These are phyloP conservation scores for Temnothorax curvispinosus DNA, from an alignment of 1,140 invertebrate species.

Conservation along the genomic window DNA sequence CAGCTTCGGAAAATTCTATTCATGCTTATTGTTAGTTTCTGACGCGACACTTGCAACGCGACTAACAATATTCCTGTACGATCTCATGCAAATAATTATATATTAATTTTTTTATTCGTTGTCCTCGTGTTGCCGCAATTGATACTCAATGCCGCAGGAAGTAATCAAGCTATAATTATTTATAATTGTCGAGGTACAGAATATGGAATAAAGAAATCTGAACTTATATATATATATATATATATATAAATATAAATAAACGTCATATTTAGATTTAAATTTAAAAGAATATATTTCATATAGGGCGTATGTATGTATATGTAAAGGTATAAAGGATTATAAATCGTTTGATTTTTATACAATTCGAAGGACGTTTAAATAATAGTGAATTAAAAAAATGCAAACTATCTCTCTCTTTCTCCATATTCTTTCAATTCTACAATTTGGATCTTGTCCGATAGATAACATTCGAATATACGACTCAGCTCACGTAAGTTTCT, in stretches of 20 bases:
- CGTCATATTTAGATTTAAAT: neutral
- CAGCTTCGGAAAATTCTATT: neutral
- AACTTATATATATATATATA: too few species aligned
- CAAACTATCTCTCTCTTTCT: neutral
- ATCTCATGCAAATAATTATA: neutral
- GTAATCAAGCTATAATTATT: neutral
- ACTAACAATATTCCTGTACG: neutral
- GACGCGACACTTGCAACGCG: neutral
- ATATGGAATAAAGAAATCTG: neutral
- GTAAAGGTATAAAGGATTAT: neutral
- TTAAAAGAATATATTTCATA: neutral
- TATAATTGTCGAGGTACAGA: neutral
- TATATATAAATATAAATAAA: too few species aligned
- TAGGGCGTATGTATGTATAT: neutral
- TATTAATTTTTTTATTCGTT: neutral
- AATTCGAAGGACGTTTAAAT: neutral
- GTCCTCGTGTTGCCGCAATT: neutral
- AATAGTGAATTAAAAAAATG: neutral
- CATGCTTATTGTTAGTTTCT: neutral
- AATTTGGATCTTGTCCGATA: neutral
- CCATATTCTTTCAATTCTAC: neutral
- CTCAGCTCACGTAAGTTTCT: constrained; percentile 8
- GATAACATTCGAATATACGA: neutral
- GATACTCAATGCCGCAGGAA: neutral
- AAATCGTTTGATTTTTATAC: neutral